Percentiles rank a stretch among this genome's conserved stretches.
These are phyloP conservation scores for Mesembrinibis cayennensis DNA, from an alignment of 2,113 vertebrate genomes.

Conservation along the genomic window DNA sequence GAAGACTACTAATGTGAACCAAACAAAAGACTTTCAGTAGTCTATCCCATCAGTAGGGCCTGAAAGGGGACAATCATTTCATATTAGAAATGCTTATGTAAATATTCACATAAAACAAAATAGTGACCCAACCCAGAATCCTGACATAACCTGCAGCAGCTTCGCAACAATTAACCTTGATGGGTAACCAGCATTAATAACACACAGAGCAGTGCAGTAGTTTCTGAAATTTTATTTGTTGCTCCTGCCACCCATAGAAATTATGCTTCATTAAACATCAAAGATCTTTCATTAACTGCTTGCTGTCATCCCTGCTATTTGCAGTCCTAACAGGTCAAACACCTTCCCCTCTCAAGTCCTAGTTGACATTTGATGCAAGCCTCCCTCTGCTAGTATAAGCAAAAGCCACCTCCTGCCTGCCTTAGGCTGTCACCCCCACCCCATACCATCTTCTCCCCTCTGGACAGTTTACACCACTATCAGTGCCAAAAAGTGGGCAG, in stretches of 20 bases:
- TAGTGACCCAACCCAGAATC: neutral
- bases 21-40: neutral
- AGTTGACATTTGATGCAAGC: neutral
- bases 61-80: neutral
- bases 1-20: neutral
- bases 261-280: neutral
- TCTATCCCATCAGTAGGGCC: neutral
- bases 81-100: accelerated
- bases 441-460: neutral
- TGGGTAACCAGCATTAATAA: neutral
- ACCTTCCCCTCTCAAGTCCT: neutral
- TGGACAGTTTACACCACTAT: accelerated
- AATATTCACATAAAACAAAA: neutral
- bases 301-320: neutral
- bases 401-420: neutral
- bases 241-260: neutral
- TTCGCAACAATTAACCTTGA: neutral
- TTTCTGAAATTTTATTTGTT: neutral
- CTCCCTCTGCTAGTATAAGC: neutral
- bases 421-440: neutral
- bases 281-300: neutral
- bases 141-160: neutral
- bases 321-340: neutral
- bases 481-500: neutral
- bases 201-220: neutral